Percentiles rank a stretch among this genome's conserved stretches.
Evolutionary conservation across 1,140 invertebrate genomes (phyloP).

Genomic region (Phthorimaea operculella): DNA sequence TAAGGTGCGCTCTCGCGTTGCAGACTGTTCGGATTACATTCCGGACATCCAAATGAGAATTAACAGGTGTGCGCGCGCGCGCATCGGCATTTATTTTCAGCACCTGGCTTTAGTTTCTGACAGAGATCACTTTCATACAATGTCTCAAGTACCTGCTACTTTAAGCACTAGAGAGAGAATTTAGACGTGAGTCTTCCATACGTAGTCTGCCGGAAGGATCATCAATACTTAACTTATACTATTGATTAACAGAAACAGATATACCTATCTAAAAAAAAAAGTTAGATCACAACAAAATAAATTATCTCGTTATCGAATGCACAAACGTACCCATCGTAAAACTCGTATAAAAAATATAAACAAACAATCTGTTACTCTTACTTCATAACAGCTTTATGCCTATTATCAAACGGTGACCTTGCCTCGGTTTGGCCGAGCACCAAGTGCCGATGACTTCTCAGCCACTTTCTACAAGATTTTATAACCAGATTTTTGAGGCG

Average conservation of each 20-base stretch:
- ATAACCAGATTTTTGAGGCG: constrained; percentile 9
- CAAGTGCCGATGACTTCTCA: constrained; percentile 51
- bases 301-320: no score
- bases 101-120: constrained; percentile 4
- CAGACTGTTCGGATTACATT: neutral
- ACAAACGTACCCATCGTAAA: no score
- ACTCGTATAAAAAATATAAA: constrained; percentile 45
- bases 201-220: no score
- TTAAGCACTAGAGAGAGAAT: neutral
- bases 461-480: constrained; percentile 42
- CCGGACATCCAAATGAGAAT: constrained; percentile 3
- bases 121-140: neutral
- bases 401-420: constrained; percentile 58
- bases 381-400: constrained; percentile 38
- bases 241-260: no score
- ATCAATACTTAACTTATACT: no score
- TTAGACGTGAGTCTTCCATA: no score
- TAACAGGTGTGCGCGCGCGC: constrained; percentile 7
- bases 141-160: neutral
- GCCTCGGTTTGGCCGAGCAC: constrained; percentile 46
- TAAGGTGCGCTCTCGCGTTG: neutral
- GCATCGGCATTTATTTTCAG: constrained; percentile 5
- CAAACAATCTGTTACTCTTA: constrained; percentile 47
- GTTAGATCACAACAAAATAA: no score
- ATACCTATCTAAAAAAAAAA: no score